Evolutionary conservation across 2,888 invertebrate species (phyloP).

Genomic region (Drosophila incognita): DNA sequence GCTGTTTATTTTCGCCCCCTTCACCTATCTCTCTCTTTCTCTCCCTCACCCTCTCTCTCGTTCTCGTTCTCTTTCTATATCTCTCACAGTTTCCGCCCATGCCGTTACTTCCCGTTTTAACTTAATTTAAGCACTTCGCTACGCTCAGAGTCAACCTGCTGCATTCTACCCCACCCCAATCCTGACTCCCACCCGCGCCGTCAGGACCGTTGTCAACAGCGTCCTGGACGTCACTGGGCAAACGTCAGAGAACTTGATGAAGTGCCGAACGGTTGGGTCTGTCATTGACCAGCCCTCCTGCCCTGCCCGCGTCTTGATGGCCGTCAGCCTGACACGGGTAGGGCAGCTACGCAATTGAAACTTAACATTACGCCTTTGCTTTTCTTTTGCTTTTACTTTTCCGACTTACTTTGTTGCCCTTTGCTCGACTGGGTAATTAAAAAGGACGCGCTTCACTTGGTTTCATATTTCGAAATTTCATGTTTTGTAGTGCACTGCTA

Average conservation of each 20-base stretch:
- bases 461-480: conserved; percentile 48
- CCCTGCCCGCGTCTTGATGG: neutral
- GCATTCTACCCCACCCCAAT: conserved; percentile 16
- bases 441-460: conserved; percentile 48
- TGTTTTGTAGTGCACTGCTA: conserved; percentile 15
- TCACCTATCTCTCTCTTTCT: neutral
- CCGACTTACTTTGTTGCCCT: conserved; percentile 48
- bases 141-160: conserved; percentile 26
- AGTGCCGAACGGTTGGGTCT: conserved; percentile 55
- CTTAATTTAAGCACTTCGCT: conserved; percentile 55
- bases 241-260: conserved; percentile 55
- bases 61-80: neutral
- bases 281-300: conserved; percentile 29
- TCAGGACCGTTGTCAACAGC: conserved; percentile 50
- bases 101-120: conserved; percentile 42
- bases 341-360: conserved; percentile 50
- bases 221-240: conserved; percentile 41
- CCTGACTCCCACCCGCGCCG: neutral
- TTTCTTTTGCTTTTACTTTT: conserved; percentile 36
- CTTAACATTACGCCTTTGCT: conserved; percentile 31
- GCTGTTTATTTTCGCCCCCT: conserved; percentile 38
- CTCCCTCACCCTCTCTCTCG: neutral
- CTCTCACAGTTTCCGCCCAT: neutral
- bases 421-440: conserved; percentile 57
- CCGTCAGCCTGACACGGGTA: conserved; percentile 46